phyloP scores from a whole-genome alignment of 2,113 vertebrate genomes.

The Scortum barcoo region DNA sequence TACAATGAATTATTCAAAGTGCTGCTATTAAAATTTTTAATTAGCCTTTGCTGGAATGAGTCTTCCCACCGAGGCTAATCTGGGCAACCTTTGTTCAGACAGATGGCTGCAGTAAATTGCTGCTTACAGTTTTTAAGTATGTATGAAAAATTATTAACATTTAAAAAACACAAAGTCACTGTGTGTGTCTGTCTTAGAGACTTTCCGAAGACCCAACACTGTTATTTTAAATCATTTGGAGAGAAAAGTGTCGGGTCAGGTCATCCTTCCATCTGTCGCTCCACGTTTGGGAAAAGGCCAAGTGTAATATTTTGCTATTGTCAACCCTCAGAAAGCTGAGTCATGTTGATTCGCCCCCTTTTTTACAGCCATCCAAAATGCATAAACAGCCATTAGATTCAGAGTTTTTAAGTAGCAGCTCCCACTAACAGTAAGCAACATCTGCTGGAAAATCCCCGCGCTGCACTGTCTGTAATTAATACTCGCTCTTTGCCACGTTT shows the following conservation, averaged over 20 bases:
- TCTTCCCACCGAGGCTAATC: conserved; percentile 42
- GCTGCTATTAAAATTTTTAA: conserved; percentile 56
- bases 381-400: conserved; percentile 17
- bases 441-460: conserved; percentile 27
- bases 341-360: conserved; percentile 53
- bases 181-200: neutral
- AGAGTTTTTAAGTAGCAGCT: conserved; percentile 17
- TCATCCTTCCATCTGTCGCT: conserved; percentile 50
- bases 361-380: conserved; percentile 36
- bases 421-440: neutral
- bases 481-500: neutral
- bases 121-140: conserved; percentile 38
- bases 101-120: conserved; percentile 61
- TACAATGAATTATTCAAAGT: conserved; percentile 62
- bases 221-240: neutral
- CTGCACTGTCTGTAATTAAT: conserved; percentile 39
- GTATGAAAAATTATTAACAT: conserved; percentile 20
- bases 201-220: neutral
- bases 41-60: conserved; percentile 50
- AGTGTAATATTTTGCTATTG: conserved; percentile 40
- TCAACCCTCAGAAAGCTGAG: conserved; percentile 48
- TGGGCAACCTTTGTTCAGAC: conserved; percentile 58
- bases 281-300: conserved; percentile 36
- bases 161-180: conserved; percentile 3
- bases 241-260: neutral